Conservation (phyloP, 2,888 invertebrate species). For the Drosophila villosipedis region DNA sequence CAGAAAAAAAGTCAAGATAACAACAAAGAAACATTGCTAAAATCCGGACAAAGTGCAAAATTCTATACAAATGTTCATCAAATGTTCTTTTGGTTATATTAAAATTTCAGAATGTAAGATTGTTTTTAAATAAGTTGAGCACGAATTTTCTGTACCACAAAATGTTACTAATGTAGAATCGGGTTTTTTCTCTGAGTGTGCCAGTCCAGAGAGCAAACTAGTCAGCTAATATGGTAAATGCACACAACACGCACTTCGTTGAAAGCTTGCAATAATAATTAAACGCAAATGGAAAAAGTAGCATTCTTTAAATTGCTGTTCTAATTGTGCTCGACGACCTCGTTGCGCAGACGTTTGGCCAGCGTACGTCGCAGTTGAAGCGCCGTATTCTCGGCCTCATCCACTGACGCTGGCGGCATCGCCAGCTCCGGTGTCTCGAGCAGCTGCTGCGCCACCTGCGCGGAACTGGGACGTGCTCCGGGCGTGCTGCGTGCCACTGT, state of each 20-base stretch:
- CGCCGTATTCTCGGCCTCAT: conserved; percentile 85
- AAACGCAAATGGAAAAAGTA: conserved; percentile 20
- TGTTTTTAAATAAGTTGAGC: neutral
- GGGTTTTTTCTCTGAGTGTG: conserved; percentile 6
- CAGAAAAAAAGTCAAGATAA: neutral
- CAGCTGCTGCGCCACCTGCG: conserved; percentile 90
- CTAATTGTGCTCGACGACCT: conserved; percentile 89
- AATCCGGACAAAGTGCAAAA: neutral
- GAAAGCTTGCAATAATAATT: conserved; percentile 52
- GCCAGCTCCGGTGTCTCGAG: conserved; percentile 85
- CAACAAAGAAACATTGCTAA: neutral
- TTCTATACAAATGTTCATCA: neutral
- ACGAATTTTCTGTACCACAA: neutral
- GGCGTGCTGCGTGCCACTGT: conserved; percentile 86
- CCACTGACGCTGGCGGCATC: conserved; percentile 39
- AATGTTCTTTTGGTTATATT: neutral
- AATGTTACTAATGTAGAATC: neutral
- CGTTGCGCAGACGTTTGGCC: conserved; percentile 93
- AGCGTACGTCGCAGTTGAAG: conserved; percentile 93
- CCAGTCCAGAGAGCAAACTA: conserved; percentile 48
- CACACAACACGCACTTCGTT: conserved; percentile 37
- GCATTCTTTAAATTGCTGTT: neutral
- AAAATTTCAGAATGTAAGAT: neutral
- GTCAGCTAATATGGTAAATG: conserved; percentile 51
- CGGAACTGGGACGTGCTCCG: conserved; percentile 89